Base-by-base conservation (phyloP, 2,888 invertebrate species). In the Melinaea marsaeus region DNA sequence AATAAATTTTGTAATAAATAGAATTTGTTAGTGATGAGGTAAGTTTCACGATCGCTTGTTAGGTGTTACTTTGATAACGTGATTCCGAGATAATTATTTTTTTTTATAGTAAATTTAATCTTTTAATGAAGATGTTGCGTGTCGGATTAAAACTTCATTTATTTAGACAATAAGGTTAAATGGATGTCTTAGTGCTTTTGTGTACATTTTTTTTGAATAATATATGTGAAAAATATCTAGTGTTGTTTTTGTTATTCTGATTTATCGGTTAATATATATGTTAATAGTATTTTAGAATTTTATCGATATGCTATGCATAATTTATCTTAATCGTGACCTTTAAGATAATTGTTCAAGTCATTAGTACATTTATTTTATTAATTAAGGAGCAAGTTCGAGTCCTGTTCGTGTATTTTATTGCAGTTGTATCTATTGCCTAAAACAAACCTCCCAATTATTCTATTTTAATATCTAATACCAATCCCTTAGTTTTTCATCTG, bases 141-240 rank as follows among this genome's bases (percentile, higher is more conserved):
- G 89, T 88, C 83, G 85, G 80, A 86, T 88, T 88, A 84, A 84
- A 86, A 82, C 81, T 89, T 89, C 88, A 85, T 90, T 90, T 88
- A 90, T 88, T 86, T 91, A 91, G 91, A 88, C 86, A 84, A 86
- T 91, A 91, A 91, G 91, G 81, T 89, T 89, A 87, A 89, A 88
- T 91, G 89, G 89, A 91, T 91, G 91, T 91, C 88, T 89, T 91
- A 91, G 91, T 91, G 91, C 91, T 91, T 91, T 91, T 90, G 89
- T 91, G 90, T 91, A 91, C 86, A 86, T 89, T 90, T 91, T 42
- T 88, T 90, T 91, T 90, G 88, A 88, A 87, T 90, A 91, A 91
- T 91, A 91, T 91, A 91, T 91, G 90, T 91, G 90, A 80, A 85
- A 89, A 90, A 90, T 81, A 65, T 67, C 72, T 61, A 60, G 57